Evolutionary conservation across 1,140 invertebrate genomes (phyloP).

Genomic region (Gyrodactylus bullatarudis): DNA sequence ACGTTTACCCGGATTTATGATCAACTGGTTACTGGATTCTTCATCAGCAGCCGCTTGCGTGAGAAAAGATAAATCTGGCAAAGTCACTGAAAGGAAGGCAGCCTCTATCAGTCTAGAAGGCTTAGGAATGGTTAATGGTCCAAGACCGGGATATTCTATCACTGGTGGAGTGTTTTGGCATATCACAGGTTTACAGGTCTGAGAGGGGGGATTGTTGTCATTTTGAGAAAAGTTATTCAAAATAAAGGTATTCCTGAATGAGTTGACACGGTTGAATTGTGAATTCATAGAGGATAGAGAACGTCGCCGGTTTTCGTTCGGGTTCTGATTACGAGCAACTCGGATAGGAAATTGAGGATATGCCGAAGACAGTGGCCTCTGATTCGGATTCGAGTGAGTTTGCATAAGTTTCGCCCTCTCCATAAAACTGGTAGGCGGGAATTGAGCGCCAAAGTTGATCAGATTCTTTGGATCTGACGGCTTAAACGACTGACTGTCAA

Average conservation of each 20-base stretch:
- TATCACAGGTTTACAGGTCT: neutral
- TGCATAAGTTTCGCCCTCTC: neutral
- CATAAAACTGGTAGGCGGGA: neutral
- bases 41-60: neutral
- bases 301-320: neutral
- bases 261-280: neutral
- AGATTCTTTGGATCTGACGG: neutral
- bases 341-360: neutral
- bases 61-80: neutral
- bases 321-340: neutral
- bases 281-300: neutral
- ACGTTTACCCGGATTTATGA: neutral
- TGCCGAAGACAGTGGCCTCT: neutral
- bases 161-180: neutral
- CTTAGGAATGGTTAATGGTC: neutral
- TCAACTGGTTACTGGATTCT: neutral
- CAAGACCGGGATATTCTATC: neutral
- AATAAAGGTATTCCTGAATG: no score
- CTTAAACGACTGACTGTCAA: neutral
- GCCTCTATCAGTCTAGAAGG: neutral
- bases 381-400: neutral
- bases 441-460: neutral
- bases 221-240: no score
- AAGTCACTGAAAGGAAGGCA: neutral
- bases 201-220: neutral